Base-by-base conservation (phyloP, 2,113 vertebrate species). In the Meleagris gallopavo region DNA sequence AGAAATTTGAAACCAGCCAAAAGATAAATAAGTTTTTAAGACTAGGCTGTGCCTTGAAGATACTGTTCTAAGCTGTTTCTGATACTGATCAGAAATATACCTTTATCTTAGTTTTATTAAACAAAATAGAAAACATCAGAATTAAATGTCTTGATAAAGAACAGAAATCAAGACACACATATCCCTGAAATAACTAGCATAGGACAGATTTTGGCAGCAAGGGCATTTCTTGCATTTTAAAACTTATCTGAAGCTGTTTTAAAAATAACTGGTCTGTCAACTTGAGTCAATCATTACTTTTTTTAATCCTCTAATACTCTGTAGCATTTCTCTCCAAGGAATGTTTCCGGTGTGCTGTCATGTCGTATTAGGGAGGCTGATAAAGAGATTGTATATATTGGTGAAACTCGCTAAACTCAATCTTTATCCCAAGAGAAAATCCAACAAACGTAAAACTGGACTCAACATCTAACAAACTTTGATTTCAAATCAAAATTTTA, bases 231-330 rank as follows among this genome's bases (percentile, higher is more conserved):
- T 94, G 57, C 11, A 69, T 90, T 95, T 90, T 89, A 89, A 90
- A 96, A 83, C 38, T 79, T 90, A 93, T 94, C 94, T 93, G 87
- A 85, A 94, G 71, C 69, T 70, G 72, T 89, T 96, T 95, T 95
- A 89, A 96, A 97, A 97, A 96, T 94, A 97, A 93, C 95, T 85
- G 64, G 29, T 85, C 86, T 95, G 96, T 96, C 95, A 97, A 58
- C 89, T 92, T 78, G 74, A 95, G 78, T 96, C 86, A 96, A 57
- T 94, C 80, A 81, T 73, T 93, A 90, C 24, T 36, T 30, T 90
- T 91, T 85, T 70, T 70, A 95, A 82, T 89, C 71, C 69, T 91
- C 78, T 90, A 86, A 96, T 93, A 85, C 43, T 93, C 34, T 83
- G 52, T 79, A 96, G 9, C 91, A 87, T 94, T 93, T 92, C 69